Evolutionary conservation across 2,888 invertebrate species (phyloP).

Genomic region (Drosophila koepferae): DNA sequence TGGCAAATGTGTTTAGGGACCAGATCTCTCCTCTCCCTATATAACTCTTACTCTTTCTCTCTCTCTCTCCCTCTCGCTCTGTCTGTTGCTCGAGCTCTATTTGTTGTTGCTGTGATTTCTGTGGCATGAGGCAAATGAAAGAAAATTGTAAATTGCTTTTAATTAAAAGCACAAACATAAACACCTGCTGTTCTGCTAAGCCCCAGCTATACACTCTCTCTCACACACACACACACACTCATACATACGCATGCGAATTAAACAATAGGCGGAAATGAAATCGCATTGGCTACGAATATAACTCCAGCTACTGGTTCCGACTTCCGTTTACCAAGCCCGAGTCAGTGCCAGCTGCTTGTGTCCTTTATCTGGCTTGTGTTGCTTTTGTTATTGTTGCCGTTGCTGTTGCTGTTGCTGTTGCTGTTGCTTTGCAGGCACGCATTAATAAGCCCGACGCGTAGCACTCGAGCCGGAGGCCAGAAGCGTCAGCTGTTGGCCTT

Average conservation of each 20-base stretch:
- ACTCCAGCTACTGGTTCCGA: constrained; percentile 17
- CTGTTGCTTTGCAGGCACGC: constrained; percentile 31
- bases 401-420: constrained; percentile 37
- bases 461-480: not conserved
- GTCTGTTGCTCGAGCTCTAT: not conserved
- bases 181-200: constrained; percentile 70
- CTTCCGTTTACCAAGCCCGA: constrained; percentile 20
- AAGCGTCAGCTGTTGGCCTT: constrained; percentile 42
- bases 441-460: constrained; percentile 35
- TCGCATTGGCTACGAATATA: constrained; percentile 64
- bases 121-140: constrained; percentile 64
- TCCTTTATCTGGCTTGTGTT: constrained; percentile 55
- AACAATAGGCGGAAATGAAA: constrained; percentile 70
- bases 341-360: constrained; percentile 51
- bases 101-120: constrained; percentile 49
- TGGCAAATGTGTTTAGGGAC: constrained; percentile 23
- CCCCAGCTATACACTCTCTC: constrained; percentile 1
- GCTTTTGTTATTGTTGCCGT: constrained; percentile 8
- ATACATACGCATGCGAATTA: constrained; percentile 48
- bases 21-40: not conserved
- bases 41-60: not conserved
- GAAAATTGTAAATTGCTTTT: constrained; percentile 82
- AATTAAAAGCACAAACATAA: constrained; percentile 82
- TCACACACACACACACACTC: constrained; percentile 24
- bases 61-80: not conserved